A percentile compares a stretch with the other conserved stretches of the same genome.
These are phyloP conservation scores for Sitobion miscanthi DNA, from an alignment of 1,140 invertebrate genomes.

Conservation along the genomic window DNA sequence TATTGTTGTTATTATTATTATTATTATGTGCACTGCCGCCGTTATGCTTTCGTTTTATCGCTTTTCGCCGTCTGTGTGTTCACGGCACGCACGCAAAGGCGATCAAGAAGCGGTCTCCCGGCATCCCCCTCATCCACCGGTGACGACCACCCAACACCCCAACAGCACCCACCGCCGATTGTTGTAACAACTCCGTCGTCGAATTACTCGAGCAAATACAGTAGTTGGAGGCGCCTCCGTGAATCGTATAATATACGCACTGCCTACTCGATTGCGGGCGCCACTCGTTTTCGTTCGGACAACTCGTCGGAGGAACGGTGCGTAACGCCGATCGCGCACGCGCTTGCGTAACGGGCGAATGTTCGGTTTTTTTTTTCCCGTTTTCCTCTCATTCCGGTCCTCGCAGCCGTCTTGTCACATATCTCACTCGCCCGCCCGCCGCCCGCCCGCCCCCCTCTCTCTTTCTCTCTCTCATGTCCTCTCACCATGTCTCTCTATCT, in stretches of 20 bases:
- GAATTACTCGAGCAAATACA: constrained; percentile 29
- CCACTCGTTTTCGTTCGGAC: not conserved
- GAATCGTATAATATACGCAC: not conserved
- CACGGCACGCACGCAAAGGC: not conserved
- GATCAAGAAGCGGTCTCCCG: constrained; percentile 15
- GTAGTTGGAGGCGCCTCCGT: not conserved
- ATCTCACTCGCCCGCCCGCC: not conserved
- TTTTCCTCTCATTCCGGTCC: not conserved
- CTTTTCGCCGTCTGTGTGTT: not conserved
- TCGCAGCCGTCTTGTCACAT: not conserved
- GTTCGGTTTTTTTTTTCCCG: not conserved
- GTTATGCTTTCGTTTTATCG: constrained; percentile 48
- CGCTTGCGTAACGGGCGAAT: not conserved
- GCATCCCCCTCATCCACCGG: not conserved
- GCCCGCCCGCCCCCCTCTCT: rapidly evolving
- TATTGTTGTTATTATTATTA: not conserved
- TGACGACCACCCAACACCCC: not conserved
- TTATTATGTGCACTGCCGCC: constrained; percentile 41
- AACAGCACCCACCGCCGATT: not conserved
- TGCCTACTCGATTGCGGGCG: not conserved
- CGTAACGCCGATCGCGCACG: no score
- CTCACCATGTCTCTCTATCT: not conserved
- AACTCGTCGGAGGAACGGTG: not conserved
- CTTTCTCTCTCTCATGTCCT: not conserved
- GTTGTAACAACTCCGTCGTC: not conserved